Conservation (phyloP, 2,797 vertebrate species). For the Morelia viridis region DNA sequence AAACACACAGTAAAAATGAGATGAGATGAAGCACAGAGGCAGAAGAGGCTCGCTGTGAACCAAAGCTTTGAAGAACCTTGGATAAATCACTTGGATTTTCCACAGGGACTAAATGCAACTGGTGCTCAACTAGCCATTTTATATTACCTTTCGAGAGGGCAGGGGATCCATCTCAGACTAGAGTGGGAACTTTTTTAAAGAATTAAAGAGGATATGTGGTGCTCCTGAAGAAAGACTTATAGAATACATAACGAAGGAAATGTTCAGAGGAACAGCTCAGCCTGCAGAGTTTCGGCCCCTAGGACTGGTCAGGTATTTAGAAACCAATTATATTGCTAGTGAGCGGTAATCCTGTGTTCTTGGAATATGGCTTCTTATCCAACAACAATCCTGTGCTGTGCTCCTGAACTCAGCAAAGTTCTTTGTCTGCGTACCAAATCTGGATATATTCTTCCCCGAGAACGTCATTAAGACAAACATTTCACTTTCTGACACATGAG, state of each 20-base stretch:
- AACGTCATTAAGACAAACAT: background rate
- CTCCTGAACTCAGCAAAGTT: background rate
- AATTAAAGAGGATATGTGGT: background rate
- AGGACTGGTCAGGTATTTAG: background rate
- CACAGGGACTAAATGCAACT: background rate
- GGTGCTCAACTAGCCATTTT: background rate
- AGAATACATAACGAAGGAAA: background rate
- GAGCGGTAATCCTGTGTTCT: background rate
- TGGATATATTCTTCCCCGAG: background rate
- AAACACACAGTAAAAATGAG: conserved; percentile 42
- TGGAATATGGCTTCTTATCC: background rate
- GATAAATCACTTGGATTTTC: background rate
- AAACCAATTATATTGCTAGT: background rate
- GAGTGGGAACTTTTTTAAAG: conserved; percentile 10
- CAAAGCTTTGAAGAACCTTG: conserved; percentile 4
- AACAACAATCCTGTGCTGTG: background rate
- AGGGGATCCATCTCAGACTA: conserved; percentile 15
- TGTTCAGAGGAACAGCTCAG: background rate
- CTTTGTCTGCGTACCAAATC: background rate
- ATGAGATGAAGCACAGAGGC: conserved; percentile 10
- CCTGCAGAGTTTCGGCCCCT: background rate
- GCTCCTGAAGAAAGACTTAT: background rate
- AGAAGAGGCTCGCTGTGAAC: conserved; percentile 32
- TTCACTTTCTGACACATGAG: background rate
- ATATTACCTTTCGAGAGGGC: conserved; percentile 12